These are phyloP conservation scores for Nestor notabilis DNA, from an alignment of 2,113 vertebrate species.

Conservation along the genomic window DNA sequence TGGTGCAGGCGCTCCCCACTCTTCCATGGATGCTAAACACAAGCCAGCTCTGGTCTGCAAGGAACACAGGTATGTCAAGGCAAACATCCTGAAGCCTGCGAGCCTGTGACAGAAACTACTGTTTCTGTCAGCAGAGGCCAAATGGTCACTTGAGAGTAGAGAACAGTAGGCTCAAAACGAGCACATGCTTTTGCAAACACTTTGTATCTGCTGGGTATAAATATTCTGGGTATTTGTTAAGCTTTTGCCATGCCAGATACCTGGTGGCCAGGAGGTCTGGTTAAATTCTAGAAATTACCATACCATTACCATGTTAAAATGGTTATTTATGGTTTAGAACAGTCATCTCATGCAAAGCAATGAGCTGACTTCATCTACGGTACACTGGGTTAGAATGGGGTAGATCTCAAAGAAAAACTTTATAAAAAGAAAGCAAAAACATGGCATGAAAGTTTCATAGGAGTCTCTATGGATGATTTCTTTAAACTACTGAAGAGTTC, in stretches of 20 bases:
- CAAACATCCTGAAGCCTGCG: accelerated
- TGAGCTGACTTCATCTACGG: background rate
- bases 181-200: background rate
- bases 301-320: background rate
- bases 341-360: background rate
- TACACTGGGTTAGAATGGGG: background rate
- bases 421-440: background rate
- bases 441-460: background rate
- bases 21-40: background rate
- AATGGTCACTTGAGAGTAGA: background rate
- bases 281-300: background rate
- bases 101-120: background rate
- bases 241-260: background rate
- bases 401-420: background rate
- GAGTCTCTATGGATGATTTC: background rate
- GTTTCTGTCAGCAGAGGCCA: background rate
- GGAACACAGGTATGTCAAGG: accelerated
- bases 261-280: background rate
- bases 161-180: background rate
- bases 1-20: background rate
- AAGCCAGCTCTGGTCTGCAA: background rate
- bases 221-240: background rate
- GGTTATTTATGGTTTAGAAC: background rate
- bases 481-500: background rate
- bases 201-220: background rate